phyloP scores from a whole-genome alignment of 1,140 invertebrate genomes.

The Aphidius gifuensis region DNA sequence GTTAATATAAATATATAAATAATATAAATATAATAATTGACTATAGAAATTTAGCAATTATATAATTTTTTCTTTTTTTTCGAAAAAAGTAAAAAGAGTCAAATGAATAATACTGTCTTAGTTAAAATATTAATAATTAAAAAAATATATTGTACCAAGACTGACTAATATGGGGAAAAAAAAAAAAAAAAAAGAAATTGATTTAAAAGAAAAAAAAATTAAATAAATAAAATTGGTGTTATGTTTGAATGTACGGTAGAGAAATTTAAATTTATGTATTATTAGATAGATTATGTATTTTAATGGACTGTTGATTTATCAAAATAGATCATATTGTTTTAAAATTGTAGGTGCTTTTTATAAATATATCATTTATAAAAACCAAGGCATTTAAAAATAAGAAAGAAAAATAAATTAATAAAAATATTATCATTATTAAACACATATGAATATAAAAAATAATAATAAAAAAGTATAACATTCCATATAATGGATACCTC shows the following conservation, averaged over 20 bases:
- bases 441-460: slow-evolving; percentile 21
- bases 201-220: slow-evolving; percentile 24
- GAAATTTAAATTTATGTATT: slow-evolving; percentile 47
- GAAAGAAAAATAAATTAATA: slow-evolving; percentile 24
- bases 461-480: slow-evolving; percentile 34
- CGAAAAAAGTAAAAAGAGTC: too few species aligned
- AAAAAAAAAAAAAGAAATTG: slow-evolving; percentile 24
- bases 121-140: neutral
- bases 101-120: neutral
- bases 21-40: neutral
- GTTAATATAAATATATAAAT: neutral
- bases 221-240: slow-evolving; percentile 46
- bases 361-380: slow-evolving; percentile 42
- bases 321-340: slow-evolving; percentile 47
- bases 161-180: slow-evolving; percentile 41
- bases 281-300: slow-evolving; percentile 50
- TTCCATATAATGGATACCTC: slow-evolving; percentile 42
- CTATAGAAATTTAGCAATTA: neutral
- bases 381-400: slow-evolving; percentile 21
- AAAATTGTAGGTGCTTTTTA: slow-evolving; percentile 49
- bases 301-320: slow-evolving; percentile 53
- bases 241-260: slow-evolving; percentile 54
- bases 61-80: too few species aligned
- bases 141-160: slow-evolving; percentile 50
- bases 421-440: slow-evolving; percentile 16